phyloP scores from a whole-genome alignment of 2,888 invertebrate species.

The Trypoxylon attenuatum region DNA sequence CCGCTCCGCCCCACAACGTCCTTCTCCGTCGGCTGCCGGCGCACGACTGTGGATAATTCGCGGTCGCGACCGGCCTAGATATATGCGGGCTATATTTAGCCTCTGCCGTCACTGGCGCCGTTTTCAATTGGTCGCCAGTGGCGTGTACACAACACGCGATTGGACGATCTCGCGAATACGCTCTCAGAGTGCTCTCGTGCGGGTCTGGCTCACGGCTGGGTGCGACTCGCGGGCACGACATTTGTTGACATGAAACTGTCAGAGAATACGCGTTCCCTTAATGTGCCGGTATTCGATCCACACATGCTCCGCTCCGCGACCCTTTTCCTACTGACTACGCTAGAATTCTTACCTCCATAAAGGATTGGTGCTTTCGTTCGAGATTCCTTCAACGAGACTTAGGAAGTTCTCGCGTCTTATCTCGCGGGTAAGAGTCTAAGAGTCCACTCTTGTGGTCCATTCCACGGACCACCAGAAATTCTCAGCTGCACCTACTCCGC shows the following conservation, averaged over 20 bases:
- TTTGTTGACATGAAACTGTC: slow-evolving; percentile 73
- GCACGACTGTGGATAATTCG: slow-evolving; percentile 71
- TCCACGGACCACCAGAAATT: no score
- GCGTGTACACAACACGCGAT: slow-evolving; percentile 54
- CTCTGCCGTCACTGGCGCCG: slow-evolving; percentile 61
- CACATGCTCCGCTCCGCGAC: slow-evolving; percentile 3
- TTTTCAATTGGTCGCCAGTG: slow-evolving; percentile 62
- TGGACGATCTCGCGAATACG: slow-evolving; percentile 56
- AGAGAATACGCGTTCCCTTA: slow-evolving; percentile 50
- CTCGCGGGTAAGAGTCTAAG: no score
- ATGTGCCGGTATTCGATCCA: slow-evolving; percentile 30
- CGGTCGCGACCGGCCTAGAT: slow-evolving; percentile 72
- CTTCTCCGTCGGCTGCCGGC: slow-evolving; percentile 69
- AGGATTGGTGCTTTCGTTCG: no score
- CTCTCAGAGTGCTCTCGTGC: slow-evolving; percentile 40
- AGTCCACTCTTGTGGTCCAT: no score
- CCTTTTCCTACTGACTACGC: no score
- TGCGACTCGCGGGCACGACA: slow-evolving; percentile 58
- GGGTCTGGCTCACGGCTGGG: slow-evolving; percentile 46
- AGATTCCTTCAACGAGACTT: no score
- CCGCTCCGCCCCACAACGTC: slow-evolving; percentile 38
- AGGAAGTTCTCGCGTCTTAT: no score
- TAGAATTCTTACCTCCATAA: no score
- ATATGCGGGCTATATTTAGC: slow-evolving; percentile 72
- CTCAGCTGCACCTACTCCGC: no score